Base-by-base conservation (phyloP, 2,888 invertebrate species). In the Lobophora halterata region DNA sequence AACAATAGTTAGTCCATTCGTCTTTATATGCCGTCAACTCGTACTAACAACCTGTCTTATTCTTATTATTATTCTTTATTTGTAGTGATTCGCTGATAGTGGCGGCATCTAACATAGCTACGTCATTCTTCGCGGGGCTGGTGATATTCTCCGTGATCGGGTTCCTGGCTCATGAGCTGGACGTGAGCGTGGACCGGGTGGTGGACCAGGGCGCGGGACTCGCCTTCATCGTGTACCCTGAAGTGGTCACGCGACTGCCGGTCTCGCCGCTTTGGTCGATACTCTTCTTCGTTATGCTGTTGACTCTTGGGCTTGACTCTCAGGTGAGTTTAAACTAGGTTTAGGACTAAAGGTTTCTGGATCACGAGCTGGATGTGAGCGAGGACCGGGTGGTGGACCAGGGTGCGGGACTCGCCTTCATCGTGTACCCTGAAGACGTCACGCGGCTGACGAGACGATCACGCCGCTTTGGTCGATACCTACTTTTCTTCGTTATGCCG, bases 191-290 rank as follows among this genome's bases (percentile, higher is more conserved):
- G 1, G 90, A 91, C 26, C 89, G 90, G 23, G 94, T 94, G 32
- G 93, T 93, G n/a, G 93, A 85, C 57, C 92, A 93, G 64, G 93
- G 93, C 1, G 92, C 94, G 8, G 94, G 94, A 3, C 74, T 96
- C 48, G 94, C 95, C 0, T 95, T 96, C 63, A 93, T 95, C 43
- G 94, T 94, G n/a, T 95, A 95, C 66, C 95, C 95, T 0, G 96
- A 96, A 79, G 92, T 92, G 42, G 93, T 96, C 1, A 91, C 94
- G 1, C 89, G 93, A 44, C 78, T 96, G 46, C 95, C 95, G 0
- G 88, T 95, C 1, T 91, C 95, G 0, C 95, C 95, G 1, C 83
- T 95, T 4, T 95, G 95, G 94, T 93, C 95, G 3, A 88, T 94
- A 33, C 83, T 95, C 2, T 95, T 95, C 80, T 95, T 95, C 72